phyloP scores from a whole-genome alignment of 2,113 vertebrate genomes.

The Hyla sarda region DNA sequence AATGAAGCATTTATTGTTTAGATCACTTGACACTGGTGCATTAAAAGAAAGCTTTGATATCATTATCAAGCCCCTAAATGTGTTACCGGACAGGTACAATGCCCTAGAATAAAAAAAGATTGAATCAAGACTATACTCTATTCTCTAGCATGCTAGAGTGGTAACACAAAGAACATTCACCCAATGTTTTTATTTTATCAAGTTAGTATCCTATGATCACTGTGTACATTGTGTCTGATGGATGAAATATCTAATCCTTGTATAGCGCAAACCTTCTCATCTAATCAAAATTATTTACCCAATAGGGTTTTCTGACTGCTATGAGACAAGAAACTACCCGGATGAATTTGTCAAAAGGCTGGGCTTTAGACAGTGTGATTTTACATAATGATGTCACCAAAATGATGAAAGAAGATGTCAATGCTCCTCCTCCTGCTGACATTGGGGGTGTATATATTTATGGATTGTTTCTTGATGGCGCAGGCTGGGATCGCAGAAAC shows the following conservation, averaged over 20 bases:
- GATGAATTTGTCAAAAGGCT: slow-evolving; percentile 77
- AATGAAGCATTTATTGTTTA: too few species aligned
- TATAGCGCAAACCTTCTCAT: background rate
- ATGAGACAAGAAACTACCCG: slow-evolving; percentile 84
- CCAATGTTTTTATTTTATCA: background rate
- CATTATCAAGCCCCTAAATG: too few species aligned
- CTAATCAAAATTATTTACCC: background rate
- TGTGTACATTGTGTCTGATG: background rate
- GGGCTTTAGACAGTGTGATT: slow-evolving; percentile 81
- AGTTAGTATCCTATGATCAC: background rate
- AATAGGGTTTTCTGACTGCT: slow-evolving; percentile 82
- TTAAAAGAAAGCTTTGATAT: too few species aligned
- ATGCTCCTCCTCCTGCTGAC: slow-evolving; percentile 75
- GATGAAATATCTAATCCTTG: background rate
- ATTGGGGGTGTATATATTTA: slow-evolving; percentile 82
- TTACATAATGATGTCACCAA: slow-evolving; percentile 80
- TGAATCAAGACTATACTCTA: too few species aligned
- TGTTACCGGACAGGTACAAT: too few species aligned
- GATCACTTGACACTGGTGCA: too few species aligned
- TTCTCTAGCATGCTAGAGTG: too few species aligned
- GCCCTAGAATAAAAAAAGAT: too few species aligned
- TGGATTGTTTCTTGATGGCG: slow-evolving; percentile 81
- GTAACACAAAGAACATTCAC: background rate
- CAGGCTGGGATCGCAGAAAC: slow-evolving; percentile 79
- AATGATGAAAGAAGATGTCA: slow-evolving; percentile 83